Evolutionary conservation across 2,888 invertebrate species (phyloP).

Genomic region (Leptopilina drosophilae): DNA sequence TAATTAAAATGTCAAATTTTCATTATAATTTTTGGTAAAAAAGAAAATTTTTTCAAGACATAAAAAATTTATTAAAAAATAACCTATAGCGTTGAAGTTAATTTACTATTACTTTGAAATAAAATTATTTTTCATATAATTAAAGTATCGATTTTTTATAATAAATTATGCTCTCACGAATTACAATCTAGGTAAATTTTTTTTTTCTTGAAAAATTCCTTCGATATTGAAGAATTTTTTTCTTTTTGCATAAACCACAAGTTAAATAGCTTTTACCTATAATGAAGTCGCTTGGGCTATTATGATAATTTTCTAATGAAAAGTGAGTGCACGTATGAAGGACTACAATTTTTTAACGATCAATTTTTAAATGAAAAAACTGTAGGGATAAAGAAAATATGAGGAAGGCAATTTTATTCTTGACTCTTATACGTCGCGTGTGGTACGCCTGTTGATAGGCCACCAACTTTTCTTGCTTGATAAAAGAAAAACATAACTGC

Average conservation of each 20-base stretch:
- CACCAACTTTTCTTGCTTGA: neutral
- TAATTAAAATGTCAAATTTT: too few species aligned
- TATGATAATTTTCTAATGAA: neutral
- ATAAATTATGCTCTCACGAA: too few species aligned
- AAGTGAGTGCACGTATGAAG: neutral
- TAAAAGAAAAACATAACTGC: neutral
- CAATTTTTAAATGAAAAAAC: constrained; percentile 8
- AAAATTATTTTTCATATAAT: too few species aligned
- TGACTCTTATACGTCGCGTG: constrained; percentile 8
- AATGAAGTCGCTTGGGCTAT: constrained; percentile 5
- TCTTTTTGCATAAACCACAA: neutral
- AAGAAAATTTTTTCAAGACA: too few species aligned
- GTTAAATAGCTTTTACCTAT: constrained; percentile 14
- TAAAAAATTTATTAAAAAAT: too few species aligned
- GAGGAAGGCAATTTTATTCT: neutral
- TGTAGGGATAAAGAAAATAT: neutral
- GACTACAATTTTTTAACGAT: neutral
- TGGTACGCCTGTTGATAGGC: neutral
- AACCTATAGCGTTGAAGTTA: too few species aligned
- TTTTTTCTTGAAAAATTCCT: too few species aligned
- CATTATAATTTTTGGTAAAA: too few species aligned
- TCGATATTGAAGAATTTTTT: too few species aligned
- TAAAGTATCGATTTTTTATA: too few species aligned
- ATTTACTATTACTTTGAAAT: too few species aligned
- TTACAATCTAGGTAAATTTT: neutral